Base-by-base conservation (phyloP, 2,797 vertebrate species). In the Pitangus sulphuratus region DNA sequence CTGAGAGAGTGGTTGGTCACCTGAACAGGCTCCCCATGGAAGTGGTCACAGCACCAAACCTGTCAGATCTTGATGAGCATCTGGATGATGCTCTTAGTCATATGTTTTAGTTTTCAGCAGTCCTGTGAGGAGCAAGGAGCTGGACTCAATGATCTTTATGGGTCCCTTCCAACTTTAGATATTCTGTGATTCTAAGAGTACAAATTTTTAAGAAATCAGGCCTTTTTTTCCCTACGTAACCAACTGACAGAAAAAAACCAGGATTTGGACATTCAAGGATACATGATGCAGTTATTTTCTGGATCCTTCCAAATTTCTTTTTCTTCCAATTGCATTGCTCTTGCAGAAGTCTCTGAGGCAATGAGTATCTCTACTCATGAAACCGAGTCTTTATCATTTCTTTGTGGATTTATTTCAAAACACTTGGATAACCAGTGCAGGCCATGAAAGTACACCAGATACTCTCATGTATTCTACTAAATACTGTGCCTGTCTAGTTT, bases 401-500 rank as follows among this genome's bases (percentile, higher is more conserved):
- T 51, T 68, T 64, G 47, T 76, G 48, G n/a, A 47, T 90, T 95
- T 91, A 40, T 88, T 95, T 83, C 62, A 74, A 84, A 87, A 83
- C 45, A 61, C n/a, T 78, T 68, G 57, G 45, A 77, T 83, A 93
- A 53, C 26, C 40, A 54, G 21, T 48, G 48, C 26, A 79, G 77
- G 21, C 76, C 44, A 50, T 70, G 48, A 92, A 94, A 79, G 58
- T 65, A 58, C 66, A 54, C n/a, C 45, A 42, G 48, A 61, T 71
- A 68, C 30, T 42, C 35, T 68, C 30, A 57, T 53, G 3, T 45
- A 9, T 75, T 85, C 61, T 88, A 31, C 68, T 90, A 62, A 80
- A 79, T 68, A 26, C 44, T 64, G 22, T 61, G 84, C 47, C 84
- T 80, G 37, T 85, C 75, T 80, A 82, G 22, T 76, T 76, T 71